phyloP scores from a whole-genome alignment of 1,140 invertebrate species.

The Dreissena rostriformis region DNA sequence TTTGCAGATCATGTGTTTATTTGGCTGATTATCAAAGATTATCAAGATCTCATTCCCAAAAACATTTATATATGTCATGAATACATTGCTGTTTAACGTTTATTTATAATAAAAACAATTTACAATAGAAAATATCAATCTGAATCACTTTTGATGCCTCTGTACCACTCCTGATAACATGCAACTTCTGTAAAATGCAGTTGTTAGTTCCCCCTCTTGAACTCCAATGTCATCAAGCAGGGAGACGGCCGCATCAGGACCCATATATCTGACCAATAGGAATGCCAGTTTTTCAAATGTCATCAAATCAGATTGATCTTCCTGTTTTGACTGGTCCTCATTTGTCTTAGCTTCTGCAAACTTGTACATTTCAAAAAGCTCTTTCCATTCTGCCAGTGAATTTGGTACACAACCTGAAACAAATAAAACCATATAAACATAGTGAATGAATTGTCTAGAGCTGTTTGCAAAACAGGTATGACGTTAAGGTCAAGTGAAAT shows the following conservation, averaged over 20 bases:
- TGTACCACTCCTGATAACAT: conserved; percentile 59
- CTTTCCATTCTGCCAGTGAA: conserved; percentile 16
- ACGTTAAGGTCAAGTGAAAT: neutral
- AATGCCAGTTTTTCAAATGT: conserved; percentile 43
- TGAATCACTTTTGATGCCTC: conserved; percentile 61
- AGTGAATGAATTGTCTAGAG: neutral
- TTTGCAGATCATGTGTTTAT: too few species aligned
- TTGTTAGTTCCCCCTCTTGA: conserved; percentile 36
- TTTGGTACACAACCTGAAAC: conserved; percentile 24
- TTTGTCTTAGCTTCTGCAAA: neutral
- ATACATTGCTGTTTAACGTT: too few species aligned
- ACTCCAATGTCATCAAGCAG: conserved; percentile 54
- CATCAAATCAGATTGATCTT: conserved; percentile 38
- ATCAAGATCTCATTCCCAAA: too few species aligned
- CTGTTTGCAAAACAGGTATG: neutral
- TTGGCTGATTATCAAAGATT: too few species aligned
- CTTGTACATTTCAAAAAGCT: conserved; percentile 1
- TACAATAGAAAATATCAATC: too few species aligned
- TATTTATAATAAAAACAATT: too few species aligned
- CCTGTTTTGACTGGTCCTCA: conserved; percentile 1
- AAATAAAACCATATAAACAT: neutral
- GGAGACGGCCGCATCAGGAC: conserved; percentile 20
- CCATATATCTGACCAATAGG: conserved; percentile 41
- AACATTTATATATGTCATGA: too few species aligned
- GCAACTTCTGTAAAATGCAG: conserved; percentile 59